phyloP scores from a whole-genome alignment of 1,140 invertebrate genomes.

The Meloidogyne exigua region DNA sequence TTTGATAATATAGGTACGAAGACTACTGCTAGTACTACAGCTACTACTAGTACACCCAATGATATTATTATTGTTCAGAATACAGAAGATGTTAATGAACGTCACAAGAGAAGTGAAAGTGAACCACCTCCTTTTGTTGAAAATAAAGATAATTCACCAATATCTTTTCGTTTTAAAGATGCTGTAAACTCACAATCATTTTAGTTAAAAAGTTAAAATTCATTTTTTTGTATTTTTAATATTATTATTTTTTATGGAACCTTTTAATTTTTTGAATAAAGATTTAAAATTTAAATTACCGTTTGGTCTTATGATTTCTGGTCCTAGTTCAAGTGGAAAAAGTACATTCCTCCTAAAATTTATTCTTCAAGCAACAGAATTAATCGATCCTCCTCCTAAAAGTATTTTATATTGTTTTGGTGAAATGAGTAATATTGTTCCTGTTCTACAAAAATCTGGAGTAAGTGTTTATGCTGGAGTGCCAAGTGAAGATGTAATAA shows the following conservation, averaged over 20 bases:
- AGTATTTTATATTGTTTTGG: constrained; percentile 19
- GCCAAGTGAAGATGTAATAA: constrained; percentile 9
- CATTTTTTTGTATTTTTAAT: too few species aligned
- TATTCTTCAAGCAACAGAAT: not conserved
- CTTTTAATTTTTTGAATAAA: not conserved
- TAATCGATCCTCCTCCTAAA: constrained; percentile 1
- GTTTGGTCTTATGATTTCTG: constrained; percentile 19
- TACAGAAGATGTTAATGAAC: not conserved
- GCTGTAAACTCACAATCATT: not conserved
- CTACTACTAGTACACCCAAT: not conserved
- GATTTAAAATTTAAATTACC: constrained; percentile 21
- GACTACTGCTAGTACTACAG: not conserved
- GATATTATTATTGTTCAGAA: not conserved
- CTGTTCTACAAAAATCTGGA: not conserved
- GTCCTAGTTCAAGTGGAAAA: constrained; percentile 14
- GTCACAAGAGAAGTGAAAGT: not conserved
- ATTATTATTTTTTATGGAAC: not conserved
- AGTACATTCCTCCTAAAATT: constrained; percentile 9
- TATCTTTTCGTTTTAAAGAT: not conserved
- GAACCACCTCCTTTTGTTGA: not conserved
- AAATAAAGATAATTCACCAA: not conserved
- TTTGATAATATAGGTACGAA: not conserved
- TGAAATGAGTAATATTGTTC: constrained; percentile 22
- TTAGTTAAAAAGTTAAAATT: not conserved
- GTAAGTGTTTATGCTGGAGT: constrained; percentile 10